phyloP scores from a whole-genome alignment of 2,797 vertebrate species.

The Rhinogobio ventralis region DNA sequence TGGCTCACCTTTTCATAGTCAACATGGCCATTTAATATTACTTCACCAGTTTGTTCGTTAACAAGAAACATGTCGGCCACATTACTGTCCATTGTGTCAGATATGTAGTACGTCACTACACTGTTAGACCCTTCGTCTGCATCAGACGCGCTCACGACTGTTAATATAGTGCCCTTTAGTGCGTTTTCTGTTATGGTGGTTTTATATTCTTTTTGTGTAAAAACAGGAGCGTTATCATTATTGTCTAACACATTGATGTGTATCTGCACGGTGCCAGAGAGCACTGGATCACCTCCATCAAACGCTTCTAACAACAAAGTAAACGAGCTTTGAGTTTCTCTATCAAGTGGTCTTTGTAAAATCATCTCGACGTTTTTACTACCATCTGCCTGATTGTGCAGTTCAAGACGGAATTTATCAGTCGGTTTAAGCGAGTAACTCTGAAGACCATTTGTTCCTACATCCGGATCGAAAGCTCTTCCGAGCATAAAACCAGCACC shows the following conservation, averaged over 20 bases:
- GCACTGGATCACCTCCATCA: conserved; percentile 71
- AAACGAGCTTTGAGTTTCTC: conserved; percentile 63
- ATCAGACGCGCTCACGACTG: conserved; percentile 63
- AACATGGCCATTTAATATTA: conserved; percentile 58
- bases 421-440: conserved; percentile 60
- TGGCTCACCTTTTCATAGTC: conserved; percentile 74
- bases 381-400: conserved; percentile 70
- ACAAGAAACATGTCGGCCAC: conserved; percentile 62
- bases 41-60: conserved; percentile 46
- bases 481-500: conserved; percentile 57
- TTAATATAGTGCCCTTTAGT: conserved; percentile 59
- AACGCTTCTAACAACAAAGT: conserved; percentile 66
- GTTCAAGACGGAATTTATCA: conserved; percentile 72
- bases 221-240: conserved; percentile 70
- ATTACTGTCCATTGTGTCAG: conserved; percentile 46
- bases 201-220: conserved; percentile 62
- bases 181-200: conserved; percentile 66
- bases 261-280: conserved; percentile 72
- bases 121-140: conserved; percentile 33
- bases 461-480: conserved; percentile 56
- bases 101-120: conserved; percentile 67
- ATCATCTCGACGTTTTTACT: conserved; percentile 74
- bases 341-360: conserved; percentile 69
- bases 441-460: conserved; percentile 52
- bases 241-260: conserved; percentile 68